Evolutionary conservation across 2,888 invertebrate species (phyloP), one percentile per base, ranked within the genome.

Genomic region (Caenorhabditis japonica): DNA sequence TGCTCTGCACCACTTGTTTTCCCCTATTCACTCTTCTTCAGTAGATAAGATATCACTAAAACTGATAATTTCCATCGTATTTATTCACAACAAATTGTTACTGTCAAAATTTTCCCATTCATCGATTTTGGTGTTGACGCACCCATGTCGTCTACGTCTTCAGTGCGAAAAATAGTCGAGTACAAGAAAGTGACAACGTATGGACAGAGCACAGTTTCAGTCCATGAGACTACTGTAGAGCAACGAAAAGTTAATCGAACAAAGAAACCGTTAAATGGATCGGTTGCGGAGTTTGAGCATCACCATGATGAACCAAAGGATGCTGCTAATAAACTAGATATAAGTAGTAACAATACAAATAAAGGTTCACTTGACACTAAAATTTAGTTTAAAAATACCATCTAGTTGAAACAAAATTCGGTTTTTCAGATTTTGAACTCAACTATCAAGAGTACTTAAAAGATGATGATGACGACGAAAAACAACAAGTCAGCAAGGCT

Each of bases 371-470:
- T n/a, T n/a, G n/a, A n/a, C n/a, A n/a, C n/a, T n/a, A n/a, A n/a
- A n/a, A n/a, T n/a, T n/a, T n/a, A n/a, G n/a, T n/a, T n/a, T n/a
- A n/a, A n/a, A n/a, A n/a, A n/a, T n/a, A n/a, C n/a, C n/a, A n/a
- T n/a, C n/a, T n/a, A n/a, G n/a, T n/a, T n/a, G n/a, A n/a, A n/a
- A n/a, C n/a, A n/a, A n/a, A n/a, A n/a, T n/a, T n/a, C n/a, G n/a
- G n/a, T n/a, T n/a, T 59, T 68, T 25, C 64, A 72, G 71, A 72
- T 34, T 72, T 59, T 25, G 71, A 72, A 27, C 34, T 72, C 13
- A 72, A 64, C 59, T 72, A 72, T 30, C n/a, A 51, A 17, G 47
- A 64, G 12, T 62, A 58, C 30, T 10, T 71, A 39, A 51, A 44
- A 1, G 52, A 61, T 8, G 70, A 62, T 15, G 62, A 62, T 4